A percentile compares a stretch with the other conserved stretches of the same genome.
Evolutionary conservation across 2,797 vertebrate species (phyloP).

Genomic region (Eulemur rubriventer): DNA sequence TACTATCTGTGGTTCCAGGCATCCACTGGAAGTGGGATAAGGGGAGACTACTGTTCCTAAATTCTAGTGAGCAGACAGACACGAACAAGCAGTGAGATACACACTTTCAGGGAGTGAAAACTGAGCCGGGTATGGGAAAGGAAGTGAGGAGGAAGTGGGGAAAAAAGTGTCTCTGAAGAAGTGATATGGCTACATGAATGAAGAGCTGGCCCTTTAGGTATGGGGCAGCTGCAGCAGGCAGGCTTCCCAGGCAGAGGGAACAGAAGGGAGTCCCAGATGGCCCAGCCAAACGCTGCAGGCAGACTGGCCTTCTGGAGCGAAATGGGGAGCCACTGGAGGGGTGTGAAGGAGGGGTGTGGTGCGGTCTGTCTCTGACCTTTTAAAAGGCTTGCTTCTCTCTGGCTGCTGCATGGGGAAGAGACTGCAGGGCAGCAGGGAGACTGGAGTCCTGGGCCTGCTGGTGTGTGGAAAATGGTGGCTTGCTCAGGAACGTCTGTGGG

Average conservation of each 20-base stretch:
- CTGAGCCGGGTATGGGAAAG: background rate
- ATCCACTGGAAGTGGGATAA: background rate
- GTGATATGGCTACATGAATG: background rate
- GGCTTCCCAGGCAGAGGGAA: background rate
- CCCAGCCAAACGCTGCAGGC: background rate
- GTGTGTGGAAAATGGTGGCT: background rate
- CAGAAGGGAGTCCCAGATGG: background rate
- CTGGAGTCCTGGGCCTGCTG: background rate
- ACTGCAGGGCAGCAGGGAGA: background rate
- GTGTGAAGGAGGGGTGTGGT: background rate
- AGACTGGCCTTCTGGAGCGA: background rate
- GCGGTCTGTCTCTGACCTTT: background rate
- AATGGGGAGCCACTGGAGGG: too few relatives aligned
- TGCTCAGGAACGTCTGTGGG: background rate
- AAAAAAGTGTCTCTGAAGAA: background rate
- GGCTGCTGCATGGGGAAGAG: background rate
- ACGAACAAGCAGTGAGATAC: background rate
- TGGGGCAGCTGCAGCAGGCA: background rate
- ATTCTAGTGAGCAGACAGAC: background rate
- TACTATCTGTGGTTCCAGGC: background rate
- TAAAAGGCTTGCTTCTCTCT: background rate
- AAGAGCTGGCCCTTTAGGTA: accelerated
- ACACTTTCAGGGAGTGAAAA: background rate
- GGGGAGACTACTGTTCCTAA: background rate
- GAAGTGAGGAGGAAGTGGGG: background rate